Conservation (phyloP, 2,113 vertebrate genomes). For the Phalacrocorax pelagicus region DNA sequence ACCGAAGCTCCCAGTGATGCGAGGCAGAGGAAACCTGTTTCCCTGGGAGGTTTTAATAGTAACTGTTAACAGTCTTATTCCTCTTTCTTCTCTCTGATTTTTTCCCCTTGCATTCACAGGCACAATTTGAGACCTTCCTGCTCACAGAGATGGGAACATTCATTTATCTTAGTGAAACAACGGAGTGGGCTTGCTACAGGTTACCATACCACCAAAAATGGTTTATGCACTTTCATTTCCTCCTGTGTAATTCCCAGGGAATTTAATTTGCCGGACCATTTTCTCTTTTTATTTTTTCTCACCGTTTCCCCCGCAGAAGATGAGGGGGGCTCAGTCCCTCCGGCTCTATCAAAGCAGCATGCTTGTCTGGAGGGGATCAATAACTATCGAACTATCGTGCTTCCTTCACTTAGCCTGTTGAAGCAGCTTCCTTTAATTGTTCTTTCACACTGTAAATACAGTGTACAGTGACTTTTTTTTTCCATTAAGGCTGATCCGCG, state of each 20-base stretch:
- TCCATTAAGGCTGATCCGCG: neutral
- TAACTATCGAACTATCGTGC: neutral
- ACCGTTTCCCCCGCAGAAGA: neutral
- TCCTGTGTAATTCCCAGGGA: neutral
- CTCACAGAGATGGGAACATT: neutral
- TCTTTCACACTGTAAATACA: slow-evolving; percentile 7
- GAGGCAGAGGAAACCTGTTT: fast-evolving
- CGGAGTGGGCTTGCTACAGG: neutral
- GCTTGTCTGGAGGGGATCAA: neutral
- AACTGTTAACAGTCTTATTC: neutral
- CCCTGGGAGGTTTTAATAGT: neutral
- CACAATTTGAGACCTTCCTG: neutral
- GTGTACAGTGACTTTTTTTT: neutral
- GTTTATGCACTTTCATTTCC: neutral
- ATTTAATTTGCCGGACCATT: neutral
- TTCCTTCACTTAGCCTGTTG: neutral
- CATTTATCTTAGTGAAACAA: neutral
- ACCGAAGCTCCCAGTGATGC: fast-evolving
- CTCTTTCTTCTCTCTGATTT: neutral
- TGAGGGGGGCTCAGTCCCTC: neutral
- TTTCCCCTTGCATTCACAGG: neutral
- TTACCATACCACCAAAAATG: neutral
- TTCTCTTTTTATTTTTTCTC: neutral
- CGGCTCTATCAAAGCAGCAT: neutral
- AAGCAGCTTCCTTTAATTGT: neutral